phyloP scores from a whole-genome alignment of 2,888 invertebrate species.

The Trachelus tabidus region DNA sequence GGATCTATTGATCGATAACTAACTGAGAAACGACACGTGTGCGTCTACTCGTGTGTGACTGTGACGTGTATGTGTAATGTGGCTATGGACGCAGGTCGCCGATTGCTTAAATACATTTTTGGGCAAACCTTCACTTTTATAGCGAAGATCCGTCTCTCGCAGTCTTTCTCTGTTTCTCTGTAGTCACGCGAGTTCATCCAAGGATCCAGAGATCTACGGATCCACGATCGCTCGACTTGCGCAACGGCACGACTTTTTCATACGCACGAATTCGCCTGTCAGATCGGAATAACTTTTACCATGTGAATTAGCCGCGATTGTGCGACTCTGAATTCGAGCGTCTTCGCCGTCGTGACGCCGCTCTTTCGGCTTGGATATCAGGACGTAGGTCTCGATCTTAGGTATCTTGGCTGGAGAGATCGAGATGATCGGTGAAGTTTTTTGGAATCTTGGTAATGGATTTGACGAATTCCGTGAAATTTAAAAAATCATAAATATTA shows the following conservation, averaged over 20 bases:
- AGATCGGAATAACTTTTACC: neutral
- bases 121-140: conserved; percentile 47
- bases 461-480: neutral
- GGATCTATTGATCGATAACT: neutral
- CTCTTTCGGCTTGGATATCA: neutral
- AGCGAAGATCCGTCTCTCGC: conserved; percentile 17
- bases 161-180: neutral
- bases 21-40: neutral
- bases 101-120: conserved; percentile 36
- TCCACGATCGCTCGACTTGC: neutral
- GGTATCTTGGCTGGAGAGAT: neutral
- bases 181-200: neutral
- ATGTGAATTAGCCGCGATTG: conserved; percentile 39
- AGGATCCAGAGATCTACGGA: neutral
- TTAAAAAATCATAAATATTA: neutral
- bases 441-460: neutral
- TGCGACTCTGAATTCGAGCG: conserved; percentile 6
- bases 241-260: neutral
- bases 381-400: neutral
- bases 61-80: neutral
- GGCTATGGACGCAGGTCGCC: neutral
- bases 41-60: neutral
- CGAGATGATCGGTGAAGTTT: neutral
- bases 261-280: neutral
- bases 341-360: neutral